A percentile compares a stretch with the other conserved stretches of the same genome.
Evolutionary conservation across 2,797 vertebrate genomes (phyloP).

Genomic region (Micrastur ruficollis): DNA sequence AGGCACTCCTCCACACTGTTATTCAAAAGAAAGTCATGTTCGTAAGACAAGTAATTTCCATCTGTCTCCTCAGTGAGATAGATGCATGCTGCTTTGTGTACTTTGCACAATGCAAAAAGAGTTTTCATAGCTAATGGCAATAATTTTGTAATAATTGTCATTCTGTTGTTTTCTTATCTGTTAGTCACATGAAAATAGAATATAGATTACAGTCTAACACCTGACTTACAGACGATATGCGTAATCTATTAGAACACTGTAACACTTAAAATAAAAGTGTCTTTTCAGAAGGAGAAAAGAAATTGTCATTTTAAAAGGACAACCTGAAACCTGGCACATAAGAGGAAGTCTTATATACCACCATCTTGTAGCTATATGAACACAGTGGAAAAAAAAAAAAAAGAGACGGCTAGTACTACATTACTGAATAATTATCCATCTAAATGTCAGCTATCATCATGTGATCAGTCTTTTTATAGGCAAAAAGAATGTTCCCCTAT

Average conservation of each 20-base stretch:
- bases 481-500: conserved; percentile 62
- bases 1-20: neutral
- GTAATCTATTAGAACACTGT: neutral
- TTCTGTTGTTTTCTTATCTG: neutral
- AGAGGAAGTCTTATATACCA: neutral
- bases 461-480: conserved; percentile 63
- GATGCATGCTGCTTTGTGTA: neutral
- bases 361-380: neutral
- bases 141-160: neutral
- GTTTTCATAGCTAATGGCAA: neutral
- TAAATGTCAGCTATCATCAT: conserved; percentile 68
- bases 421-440: conserved; percentile 64
- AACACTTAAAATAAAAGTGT: neutral
- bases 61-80: neutral
- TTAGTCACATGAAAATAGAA: neutral
- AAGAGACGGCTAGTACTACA: conserved; percentile 15
- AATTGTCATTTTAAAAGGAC: neutral
- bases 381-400: neutral
- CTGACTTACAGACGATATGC: neutral
- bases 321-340: neutral
- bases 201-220: neutral
- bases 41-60: neutral
- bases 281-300: neutral
- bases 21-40: neutral
- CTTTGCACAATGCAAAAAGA: neutral